These are phyloP conservation scores for Alethe castanea DNA, from an alignment of 2,113 vertebrate genomes.

Conservation along the genomic window DNA sequence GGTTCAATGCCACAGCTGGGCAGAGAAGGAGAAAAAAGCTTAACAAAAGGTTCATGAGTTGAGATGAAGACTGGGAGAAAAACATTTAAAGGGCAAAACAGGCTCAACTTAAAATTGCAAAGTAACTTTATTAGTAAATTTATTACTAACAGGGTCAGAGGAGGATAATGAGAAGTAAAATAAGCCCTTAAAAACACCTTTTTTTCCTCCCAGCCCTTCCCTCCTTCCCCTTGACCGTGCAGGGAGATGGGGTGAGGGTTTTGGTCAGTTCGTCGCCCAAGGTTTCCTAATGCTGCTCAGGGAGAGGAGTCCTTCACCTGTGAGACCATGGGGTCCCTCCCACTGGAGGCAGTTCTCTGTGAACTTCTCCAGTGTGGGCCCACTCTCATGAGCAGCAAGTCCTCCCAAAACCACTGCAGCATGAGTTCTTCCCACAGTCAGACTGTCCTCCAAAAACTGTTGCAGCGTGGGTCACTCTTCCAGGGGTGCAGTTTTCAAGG, in stretches of 20 bases:
- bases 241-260: not conserved
- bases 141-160: not conserved
- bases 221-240: not conserved
- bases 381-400: not conserved
- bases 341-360: not conserved
- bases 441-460: too few relatives aligned
- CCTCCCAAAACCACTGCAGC: not conserved
- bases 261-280: not conserved
- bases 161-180: not conserved
- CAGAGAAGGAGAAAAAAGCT: not conserved
- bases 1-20: not conserved
- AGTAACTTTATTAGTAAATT: not conserved
- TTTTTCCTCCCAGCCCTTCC: not conserved
- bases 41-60: not conserved
- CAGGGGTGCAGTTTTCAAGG: too few relatives aligned
- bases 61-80: not conserved
- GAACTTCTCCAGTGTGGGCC: not conserved
- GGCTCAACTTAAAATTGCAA: not conserved
- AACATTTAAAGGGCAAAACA: not conserved
- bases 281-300: not conserved
- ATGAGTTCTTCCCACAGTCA: too few relatives aligned
- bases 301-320: not conserved
- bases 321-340: not conserved
- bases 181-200: not conserved
- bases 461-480: not conserved